Evolutionary conservation across 2,888 invertebrate genomes (phyloP).

Genomic region (Oxytorus armatus): DNA sequence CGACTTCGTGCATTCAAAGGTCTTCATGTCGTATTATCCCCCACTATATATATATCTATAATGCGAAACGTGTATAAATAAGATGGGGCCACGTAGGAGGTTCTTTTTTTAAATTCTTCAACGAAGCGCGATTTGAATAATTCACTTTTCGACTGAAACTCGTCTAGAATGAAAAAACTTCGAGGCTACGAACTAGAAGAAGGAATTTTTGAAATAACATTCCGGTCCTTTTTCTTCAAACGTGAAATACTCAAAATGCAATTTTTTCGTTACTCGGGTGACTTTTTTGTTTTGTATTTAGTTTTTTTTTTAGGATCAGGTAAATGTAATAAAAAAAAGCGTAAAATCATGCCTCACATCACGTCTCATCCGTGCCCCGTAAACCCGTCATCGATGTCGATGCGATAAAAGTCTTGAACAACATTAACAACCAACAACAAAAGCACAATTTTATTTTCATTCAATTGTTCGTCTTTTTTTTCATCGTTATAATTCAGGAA

Average conservation of each 20-base stretch:
- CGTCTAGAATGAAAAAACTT: slow-evolving; percentile 16
- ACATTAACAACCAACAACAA: slow-evolving; percentile 6
- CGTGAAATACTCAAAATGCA: background rate
- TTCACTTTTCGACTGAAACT: slow-evolving; percentile 13
- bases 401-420: slow-evolving; percentile 63
- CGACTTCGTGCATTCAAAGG: slow-evolving; percentile 27
- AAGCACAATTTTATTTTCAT: slow-evolving; percentile 12
- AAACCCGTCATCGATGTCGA: slow-evolving; percentile 66
- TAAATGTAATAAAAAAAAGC: slow-evolving; percentile 61
- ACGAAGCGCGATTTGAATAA: slow-evolving; percentile 36
- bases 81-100: slow-evolving; percentile 22
- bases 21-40: slow-evolving; percentile 8
- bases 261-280: slow-evolving; percentile 4
- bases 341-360: slow-evolving; percentile 69
- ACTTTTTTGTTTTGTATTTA: background rate
- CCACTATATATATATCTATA: background rate
- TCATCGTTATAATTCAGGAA: background rate
- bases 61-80: slow-evolving; percentile 1
- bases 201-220: too few species aligned
- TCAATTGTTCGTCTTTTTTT: slow-evolving; percentile 18
- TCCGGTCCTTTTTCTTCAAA: too few species aligned
- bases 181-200: slow-evolving; percentile 17
- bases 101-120: background rate
- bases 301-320: slow-evolving; percentile 50
- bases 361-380: slow-evolving; percentile 71